phyloP scores from a whole-genome alignment of 1,140 invertebrate genomes.

The Penaeus indicus region DNA sequence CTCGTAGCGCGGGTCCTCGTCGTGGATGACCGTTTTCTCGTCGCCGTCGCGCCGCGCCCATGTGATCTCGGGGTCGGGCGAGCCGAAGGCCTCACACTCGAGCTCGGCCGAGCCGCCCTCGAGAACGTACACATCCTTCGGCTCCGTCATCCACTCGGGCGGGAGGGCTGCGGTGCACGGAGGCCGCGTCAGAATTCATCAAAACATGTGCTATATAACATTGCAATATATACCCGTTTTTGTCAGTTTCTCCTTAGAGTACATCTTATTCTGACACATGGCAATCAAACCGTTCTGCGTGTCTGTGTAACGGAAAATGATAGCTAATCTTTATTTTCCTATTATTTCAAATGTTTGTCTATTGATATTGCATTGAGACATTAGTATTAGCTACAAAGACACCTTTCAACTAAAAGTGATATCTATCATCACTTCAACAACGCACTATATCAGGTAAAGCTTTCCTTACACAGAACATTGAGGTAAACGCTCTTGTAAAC shows the following conservation, averaged over 20 bases:
- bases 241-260: too few species aligned
- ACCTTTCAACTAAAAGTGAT: too few species aligned
- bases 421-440: too few species aligned
- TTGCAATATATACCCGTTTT: too few species aligned
- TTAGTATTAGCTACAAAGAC: too few species aligned
- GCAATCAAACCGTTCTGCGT: too few species aligned
- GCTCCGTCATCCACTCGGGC: slow-evolving; percentile 61
- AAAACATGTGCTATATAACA: too few species aligned
- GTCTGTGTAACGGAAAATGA: too few species aligned
- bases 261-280: too few species aligned
- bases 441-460: neutral
- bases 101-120: slow-evolving; percentile 46
- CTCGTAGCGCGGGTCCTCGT: slow-evolving; percentile 57
- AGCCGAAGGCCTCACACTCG: slow-evolving; percentile 60
- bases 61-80: slow-evolving; percentile 60
- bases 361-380: too few species aligned
- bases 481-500: slow-evolving; percentile 64
- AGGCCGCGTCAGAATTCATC: neutral
- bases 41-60: slow-evolving; percentile 55
- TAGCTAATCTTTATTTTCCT: too few species aligned
- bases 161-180: slow-evolving; percentile 45
- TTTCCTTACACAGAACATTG: slow-evolving; percentile 64
- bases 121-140: slow-evolving; percentile 43
- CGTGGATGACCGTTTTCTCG: slow-evolving; percentile 39
- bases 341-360: too few species aligned